A percentile compares a stretch with the other conserved stretches of the same genome.
Evolutionary conservation across 1,140 invertebrate species (phyloP).

Genomic region (Drosophila tristis): DNA sequence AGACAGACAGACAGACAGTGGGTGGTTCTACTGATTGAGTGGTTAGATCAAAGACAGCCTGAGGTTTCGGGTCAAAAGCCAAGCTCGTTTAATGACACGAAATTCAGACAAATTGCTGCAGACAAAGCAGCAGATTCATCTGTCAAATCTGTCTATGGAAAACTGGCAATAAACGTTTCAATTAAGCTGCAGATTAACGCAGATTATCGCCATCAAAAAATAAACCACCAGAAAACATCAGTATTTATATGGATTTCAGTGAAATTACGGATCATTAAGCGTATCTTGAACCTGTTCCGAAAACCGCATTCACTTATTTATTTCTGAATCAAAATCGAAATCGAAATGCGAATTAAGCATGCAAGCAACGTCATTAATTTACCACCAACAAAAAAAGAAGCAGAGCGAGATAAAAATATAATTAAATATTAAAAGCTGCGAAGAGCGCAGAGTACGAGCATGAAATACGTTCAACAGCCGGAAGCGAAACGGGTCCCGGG

Average conservation of each 20-base stretch:
- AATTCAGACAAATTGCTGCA: conserved; percentile 37
- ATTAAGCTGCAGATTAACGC: conserved; percentile 46
- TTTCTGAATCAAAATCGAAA: conserved; percentile 22
- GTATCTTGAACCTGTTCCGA: conserved; percentile 62
- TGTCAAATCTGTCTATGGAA: conserved; percentile 26
- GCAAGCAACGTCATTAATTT: neutral
- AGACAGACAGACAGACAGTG: conserved; percentile 2
- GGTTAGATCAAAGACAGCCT: conserved; percentile 16
- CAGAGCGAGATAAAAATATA: conserved; percentile 2
- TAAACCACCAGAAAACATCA: conserved; percentile 11
- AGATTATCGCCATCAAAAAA: conserved; percentile 18
- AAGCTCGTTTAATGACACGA: conserved; percentile 17
- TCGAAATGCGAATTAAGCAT: conserved; percentile 21
- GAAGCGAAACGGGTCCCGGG: conserved; percentile 51
- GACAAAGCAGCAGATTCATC: conserved; percentile 22
- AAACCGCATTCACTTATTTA: conserved; percentile 13
- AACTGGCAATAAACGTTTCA: conserved; percentile 52
- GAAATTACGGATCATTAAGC: conserved; percentile 62
- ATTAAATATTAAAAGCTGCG: conserved; percentile 1
- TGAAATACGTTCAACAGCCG: conserved; percentile 46
- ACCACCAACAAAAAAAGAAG: too few relatives aligned
- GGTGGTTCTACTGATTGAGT: conserved; percentile 30
- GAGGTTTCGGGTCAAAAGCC: neutral
- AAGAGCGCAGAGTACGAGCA: neutral
- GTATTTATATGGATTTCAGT: conserved; percentile 12